Percentiles rank a stretch among this genome's conserved stretches.
Conservation (phyloP, 2,113 vertebrate genomes). For the Thalassoma bifasciatum region DNA sequence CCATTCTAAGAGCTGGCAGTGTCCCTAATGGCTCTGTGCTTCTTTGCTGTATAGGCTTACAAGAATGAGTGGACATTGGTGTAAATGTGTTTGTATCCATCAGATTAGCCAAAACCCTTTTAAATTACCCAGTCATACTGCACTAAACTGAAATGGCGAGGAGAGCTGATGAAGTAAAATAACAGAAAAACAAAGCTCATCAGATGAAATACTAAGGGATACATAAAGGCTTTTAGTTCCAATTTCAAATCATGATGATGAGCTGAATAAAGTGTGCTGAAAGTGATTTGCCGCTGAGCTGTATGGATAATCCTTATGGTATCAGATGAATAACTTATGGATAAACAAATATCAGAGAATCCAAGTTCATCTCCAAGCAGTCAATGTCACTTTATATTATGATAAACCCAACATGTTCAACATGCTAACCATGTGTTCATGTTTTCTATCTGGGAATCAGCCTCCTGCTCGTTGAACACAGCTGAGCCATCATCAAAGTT, state of each 20-base stretch:
- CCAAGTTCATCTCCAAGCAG: neutral
- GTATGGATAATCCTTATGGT: too few species aligned
- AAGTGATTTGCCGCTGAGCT: too few species aligned
- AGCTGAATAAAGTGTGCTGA: too few species aligned
- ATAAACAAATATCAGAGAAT: too few species aligned
- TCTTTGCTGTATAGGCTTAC: neutral
- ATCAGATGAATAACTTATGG: too few species aligned
- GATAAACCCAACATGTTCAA: neutral
- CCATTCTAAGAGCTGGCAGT: conserved; percentile 19
- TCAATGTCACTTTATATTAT: neutral
- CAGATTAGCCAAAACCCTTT: conserved; percentile 28
- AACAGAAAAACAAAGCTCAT: conserved; percentile 26
- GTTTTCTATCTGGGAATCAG: neutral
- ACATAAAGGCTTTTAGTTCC: conserved; percentile 10
- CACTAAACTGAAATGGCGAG: conserved; percentile 7
- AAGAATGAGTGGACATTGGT: conserved; percentile 24
- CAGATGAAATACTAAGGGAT: neutral
- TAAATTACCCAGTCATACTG: conserved; percentile 27
- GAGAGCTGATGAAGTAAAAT: conserved; percentile 25
- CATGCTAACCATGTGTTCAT: neutral
- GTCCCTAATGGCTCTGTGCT: conserved; percentile 17
- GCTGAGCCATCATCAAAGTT: conserved; percentile 7
- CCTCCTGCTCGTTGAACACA: conserved; percentile 19
- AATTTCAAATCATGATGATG: neutral
- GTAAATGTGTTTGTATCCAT: conserved; percentile 40